Evolutionary conservation across 2,888 invertebrate species (phyloP).

Genomic region (Hirtodrosophila alboralis): DNA sequence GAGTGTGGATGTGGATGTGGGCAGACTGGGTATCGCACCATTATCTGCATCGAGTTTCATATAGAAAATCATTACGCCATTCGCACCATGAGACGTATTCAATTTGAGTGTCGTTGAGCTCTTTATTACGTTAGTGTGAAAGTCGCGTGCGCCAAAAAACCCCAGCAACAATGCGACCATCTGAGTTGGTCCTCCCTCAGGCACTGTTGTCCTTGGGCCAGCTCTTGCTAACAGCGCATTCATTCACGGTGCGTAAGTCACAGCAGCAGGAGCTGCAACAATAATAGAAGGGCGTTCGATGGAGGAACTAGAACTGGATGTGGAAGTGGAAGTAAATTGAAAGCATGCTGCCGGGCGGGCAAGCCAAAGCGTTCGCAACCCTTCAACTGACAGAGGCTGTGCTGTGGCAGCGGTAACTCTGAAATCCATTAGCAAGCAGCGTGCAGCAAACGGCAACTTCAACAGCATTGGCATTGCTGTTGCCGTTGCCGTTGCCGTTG

Average conservation of each 20-base stretch:
- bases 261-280: slow-evolving; percentile 53
- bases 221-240: slow-evolving; percentile 61
- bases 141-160: slow-evolving; percentile 78
- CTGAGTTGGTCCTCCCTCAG: slow-evolving; percentile 37
- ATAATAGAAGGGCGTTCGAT: slow-evolving; percentile 49
- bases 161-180: slow-evolving; percentile 30
- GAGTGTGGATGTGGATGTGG: slow-evolving; percentile 19
- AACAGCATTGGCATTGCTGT: slow-evolving; percentile 1
- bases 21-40: slow-evolving; percentile 54
- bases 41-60: slow-evolving; percentile 79
- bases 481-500: slow-evolving; percentile 8
- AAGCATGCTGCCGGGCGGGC: slow-evolving; percentile 69
- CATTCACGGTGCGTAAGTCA: slow-evolving; percentile 80
- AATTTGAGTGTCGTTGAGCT: slow-evolving; percentile 83
- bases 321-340: slow-evolving; percentile 75
- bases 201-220: slow-evolving; percentile 25
- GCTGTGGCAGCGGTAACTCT: slow-evolving; percentile 55
- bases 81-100: slow-evolving; percentile 82
- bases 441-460: slow-evolving; percentile 52
- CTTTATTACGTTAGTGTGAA: slow-evolving; percentile 83
- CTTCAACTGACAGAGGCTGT: slow-evolving; percentile 57
- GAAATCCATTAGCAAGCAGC: slow-evolving; percentile 76
- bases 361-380: slow-evolving; percentile 62
- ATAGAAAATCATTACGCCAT: slow-evolving; percentile 82
- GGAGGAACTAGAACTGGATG: slow-evolving; percentile 51